Evolutionary conservation across 1,140 invertebrate genomes (phyloP).

Genomic region (Gonatopus flavifemur): DNA sequence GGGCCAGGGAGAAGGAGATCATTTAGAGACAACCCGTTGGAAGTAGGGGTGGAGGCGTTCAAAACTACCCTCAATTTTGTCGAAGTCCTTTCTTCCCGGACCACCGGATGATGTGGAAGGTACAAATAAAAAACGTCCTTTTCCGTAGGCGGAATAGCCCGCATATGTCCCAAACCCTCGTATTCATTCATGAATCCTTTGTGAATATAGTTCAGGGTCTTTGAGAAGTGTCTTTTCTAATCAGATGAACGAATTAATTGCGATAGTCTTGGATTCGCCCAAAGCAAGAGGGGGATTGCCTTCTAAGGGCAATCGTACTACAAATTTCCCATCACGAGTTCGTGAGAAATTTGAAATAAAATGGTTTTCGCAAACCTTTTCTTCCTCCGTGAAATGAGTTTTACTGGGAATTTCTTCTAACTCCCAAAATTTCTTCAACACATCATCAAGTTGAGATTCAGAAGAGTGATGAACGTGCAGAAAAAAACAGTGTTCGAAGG

Average conservation of each 20-base stretch:
- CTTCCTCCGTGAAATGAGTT: no score
- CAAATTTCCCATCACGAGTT: constrained; percentile 3
- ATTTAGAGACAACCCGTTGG: constrained; percentile 6
- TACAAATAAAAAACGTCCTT: constrained; percentile 4
- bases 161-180: background rate
- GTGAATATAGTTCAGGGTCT: constrained; percentile 10
- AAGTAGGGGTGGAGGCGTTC: constrained; percentile 3
- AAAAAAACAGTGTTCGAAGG: no score
- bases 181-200: background rate
- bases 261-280: background rate
- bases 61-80: constrained; percentile 12
- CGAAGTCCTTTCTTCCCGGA: background rate
- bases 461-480: no score
- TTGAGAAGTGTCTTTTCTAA: constrained; percentile 12
- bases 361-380: constrained; percentile 13
- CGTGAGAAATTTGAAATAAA: constrained; percentile 7
- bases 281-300: background rate
- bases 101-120: constrained; percentile 19
- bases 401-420: no score
- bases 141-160: background rate
- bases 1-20: background rate
- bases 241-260: background rate
- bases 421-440: no score
- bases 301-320: constrained; percentile 5
- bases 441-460: no score